Conservation (phyloP, 2,797 vertebrate species). For the Platyrinchus mystaceus region DNA sequence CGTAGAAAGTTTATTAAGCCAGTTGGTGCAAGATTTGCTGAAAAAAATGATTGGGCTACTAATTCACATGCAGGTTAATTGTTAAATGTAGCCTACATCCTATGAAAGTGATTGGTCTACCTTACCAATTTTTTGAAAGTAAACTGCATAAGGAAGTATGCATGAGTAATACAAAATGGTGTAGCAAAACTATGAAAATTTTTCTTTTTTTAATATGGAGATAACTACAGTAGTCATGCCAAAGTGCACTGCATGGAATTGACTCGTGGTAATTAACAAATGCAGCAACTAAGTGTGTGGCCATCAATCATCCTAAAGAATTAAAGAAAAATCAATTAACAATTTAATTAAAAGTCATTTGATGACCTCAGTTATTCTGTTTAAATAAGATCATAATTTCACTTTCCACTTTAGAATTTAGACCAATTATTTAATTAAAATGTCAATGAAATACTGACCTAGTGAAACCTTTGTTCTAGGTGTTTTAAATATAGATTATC, state of each 20-base stretch:
- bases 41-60: neutral
- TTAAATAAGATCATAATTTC: conserved; percentile 65
- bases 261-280: conserved; percentile 30
- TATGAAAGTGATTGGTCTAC: neutral
- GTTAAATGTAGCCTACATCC: neutral
- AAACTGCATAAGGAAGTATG: neutral
- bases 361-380: conserved; percentile 55
- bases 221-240: neutral
- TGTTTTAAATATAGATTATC: conserved; percentile 63
- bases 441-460: conserved; percentile 60
- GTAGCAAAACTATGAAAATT: neutral
- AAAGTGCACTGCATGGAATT: neutral
- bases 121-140: neutral
- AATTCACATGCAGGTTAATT: neutral
- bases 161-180: neutral
- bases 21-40: neutral
- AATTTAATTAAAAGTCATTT: conserved; percentile 66
- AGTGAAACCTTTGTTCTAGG: conserved; percentile 49
- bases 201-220: neutral
- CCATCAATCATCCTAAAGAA: conserved; percentile 50
- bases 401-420: conserved; percentile 53
- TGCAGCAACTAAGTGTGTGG: neutral
- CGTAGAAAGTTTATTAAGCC: neutral
- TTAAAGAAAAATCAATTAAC: conserved; percentile 68
- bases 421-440: conserved; percentile 73